Conservation (phyloP, 2,113 vertebrate species). For the Sinocyclocheilus anshuiensis region DNA sequence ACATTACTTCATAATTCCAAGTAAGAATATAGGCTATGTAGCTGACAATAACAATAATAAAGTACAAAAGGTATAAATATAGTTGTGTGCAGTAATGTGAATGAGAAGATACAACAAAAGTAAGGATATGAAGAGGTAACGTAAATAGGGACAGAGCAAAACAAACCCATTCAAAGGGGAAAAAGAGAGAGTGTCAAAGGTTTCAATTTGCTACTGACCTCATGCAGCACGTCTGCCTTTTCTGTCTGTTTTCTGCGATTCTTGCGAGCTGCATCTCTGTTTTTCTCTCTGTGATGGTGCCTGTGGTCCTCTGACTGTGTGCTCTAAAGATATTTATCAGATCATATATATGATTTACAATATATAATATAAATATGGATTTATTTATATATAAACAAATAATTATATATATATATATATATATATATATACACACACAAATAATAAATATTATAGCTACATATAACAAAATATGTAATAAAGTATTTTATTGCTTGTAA, state of each 20-base stretch:
- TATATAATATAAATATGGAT: background rate
- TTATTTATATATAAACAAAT: background rate
- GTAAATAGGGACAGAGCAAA: background rate
- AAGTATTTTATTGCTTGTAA: background rate
- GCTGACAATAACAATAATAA: background rate
- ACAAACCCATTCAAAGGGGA: background rate
- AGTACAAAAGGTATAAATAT: too few species aligned
- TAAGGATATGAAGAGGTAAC: background rate
- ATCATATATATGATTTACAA: background rate
- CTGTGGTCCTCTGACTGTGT: constrained; percentile 24
- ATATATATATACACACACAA: too few species aligned
- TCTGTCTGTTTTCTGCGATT: constrained; percentile 81
- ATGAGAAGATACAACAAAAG: background rate
- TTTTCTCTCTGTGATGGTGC: constrained; percentile 73
- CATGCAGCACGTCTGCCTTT: constrained; percentile 80
- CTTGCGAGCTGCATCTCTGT: constrained; percentile 78
- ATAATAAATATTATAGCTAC: too few species aligned
- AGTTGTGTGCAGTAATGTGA: background rate
- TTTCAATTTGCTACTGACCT: constrained; percentile 67
- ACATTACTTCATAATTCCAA: background rate
- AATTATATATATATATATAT: background rate
- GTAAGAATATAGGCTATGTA: background rate
- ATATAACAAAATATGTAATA: background rate
- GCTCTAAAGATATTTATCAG: constrained; percentile 51
- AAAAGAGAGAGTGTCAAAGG: background rate